phyloP scores from a whole-genome alignment of 2,888 invertebrate species.

The Xanthia togata region DNA sequence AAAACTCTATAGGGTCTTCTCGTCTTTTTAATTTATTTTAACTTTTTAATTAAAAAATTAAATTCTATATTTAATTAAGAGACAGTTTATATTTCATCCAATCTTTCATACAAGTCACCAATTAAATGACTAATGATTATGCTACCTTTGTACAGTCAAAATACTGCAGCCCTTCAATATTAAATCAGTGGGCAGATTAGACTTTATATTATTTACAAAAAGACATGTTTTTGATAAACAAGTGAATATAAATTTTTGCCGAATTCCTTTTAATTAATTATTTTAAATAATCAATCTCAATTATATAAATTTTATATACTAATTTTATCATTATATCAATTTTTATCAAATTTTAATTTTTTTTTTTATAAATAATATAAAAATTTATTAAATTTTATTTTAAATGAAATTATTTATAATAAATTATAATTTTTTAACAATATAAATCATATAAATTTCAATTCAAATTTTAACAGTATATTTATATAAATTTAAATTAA shows the following conservation, averaged over 20 bases:
- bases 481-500: slow-evolving; percentile 90
- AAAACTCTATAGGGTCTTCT: slow-evolving; percentile 95
- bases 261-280: slow-evolving; percentile 91
- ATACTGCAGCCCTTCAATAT: slow-evolving; percentile 94
- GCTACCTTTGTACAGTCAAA: slow-evolving; percentile 95
- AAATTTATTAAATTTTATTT: slow-evolving; percentile 78
- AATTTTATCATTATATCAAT: slow-evolving; percentile 91
- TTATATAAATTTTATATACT: slow-evolving; percentile 82
- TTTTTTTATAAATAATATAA: slow-evolving; percentile 85
- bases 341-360: slow-evolving; percentile 83
- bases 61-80: slow-evolving; percentile 82
- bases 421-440: slow-evolving; percentile 89
- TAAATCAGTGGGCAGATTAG: slow-evolving; percentile 93
- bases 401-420: slow-evolving; percentile 84
- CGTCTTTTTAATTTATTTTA: slow-evolving; percentile 92
- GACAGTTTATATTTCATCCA: slow-evolving; percentile 92
- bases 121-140: slow-evolving; percentile 94
- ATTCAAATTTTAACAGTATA: slow-evolving; percentile 74
- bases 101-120: slow-evolving; percentile 94
- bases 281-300: slow-evolving; percentile 68
- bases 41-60: slow-evolving; percentile 91
- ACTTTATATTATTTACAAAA: slow-evolving; percentile 92
- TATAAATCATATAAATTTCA: slow-evolving; percentile 90
- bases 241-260: slow-evolving; percentile 92
- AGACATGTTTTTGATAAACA: slow-evolving; percentile 95